Evolutionary conservation across 2,113 vertebrate species (phyloP).

Genomic region (Vanacampus margaritifer): DNA sequence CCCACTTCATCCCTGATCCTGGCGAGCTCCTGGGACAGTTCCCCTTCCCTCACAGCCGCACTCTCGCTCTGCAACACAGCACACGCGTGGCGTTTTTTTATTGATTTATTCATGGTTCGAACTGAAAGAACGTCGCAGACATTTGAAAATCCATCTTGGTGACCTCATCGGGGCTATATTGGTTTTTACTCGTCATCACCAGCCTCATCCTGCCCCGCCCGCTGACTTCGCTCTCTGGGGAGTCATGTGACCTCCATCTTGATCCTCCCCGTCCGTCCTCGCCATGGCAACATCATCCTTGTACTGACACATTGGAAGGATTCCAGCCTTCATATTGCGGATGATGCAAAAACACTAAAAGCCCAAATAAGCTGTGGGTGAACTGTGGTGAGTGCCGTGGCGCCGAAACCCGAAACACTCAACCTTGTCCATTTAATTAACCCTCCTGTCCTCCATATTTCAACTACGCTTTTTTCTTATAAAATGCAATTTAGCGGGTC

Average conservation of each 20-base stretch:
- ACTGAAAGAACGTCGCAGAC: neutral
- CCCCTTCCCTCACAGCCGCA: constrained; percentile 85
- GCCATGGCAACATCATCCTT: constrained; percentile 23
- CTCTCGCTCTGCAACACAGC: constrained; percentile 83
- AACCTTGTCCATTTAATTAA: no score
- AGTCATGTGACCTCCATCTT: constrained; percentile 18
- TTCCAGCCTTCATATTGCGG: neutral
- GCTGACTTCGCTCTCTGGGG: constrained; percentile 6
- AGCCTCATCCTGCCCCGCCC: neutral
- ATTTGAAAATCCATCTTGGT: neutral
- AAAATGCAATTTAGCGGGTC: no score
- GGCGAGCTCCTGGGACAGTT: constrained; percentile 84
- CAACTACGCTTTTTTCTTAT: no score
- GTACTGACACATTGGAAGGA: neutral
- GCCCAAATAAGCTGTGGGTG: neutral
- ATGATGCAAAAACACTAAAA: neutral
- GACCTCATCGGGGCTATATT: constrained; percentile 32
- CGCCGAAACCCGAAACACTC: neutral
- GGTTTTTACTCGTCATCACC: neutral
- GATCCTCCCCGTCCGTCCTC: constrained; percentile 3
- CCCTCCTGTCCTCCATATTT: no score
- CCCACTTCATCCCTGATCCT: constrained; percentile 97
- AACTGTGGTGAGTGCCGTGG: neutral
- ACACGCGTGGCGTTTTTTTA: neutral
- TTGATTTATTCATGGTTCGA: neutral